Base-by-base conservation (phyloP, 2,888 invertebrate species). In the Arrhopalites spinosus region DNA sequence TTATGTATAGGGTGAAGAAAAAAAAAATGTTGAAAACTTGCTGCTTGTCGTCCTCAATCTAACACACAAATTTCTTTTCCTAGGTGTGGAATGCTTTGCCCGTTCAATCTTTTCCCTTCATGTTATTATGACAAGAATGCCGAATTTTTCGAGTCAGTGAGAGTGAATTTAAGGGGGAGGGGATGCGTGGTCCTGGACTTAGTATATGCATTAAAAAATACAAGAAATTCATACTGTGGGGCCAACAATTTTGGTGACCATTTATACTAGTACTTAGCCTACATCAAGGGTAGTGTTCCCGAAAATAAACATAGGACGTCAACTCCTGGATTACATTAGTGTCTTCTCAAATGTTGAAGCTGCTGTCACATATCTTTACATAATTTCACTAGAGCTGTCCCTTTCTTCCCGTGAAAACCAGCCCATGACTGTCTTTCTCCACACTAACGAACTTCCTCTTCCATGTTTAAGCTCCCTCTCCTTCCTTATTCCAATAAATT, bases 31-130 rank as follows among this genome's bases (percentile, higher is more conserved):
- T 45, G 66, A 76, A 78, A 81, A 81, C 80, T 81, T 81, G 81
- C n/a, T n/a, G n/a, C 80, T 81, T 81, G 81, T 81, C 80, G 79
- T 81, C 78, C 77, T 79, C 78, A 80, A n/a, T n/a, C n/a, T 80
- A 80, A 79, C 81, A 81, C 81, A 81, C 80, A 81, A 81, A 81
- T 81, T 80, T 79, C 61, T 77, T 76, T 78, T 80, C 79, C 76
- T 78, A 80, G 79, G 81, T 79, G 81, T 81, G 81, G 81, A 81
- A 79, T 78, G 79, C 76, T 76, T 78, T 77, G 77, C 78, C n/a
- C 61, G 23, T 71, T 61, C 61, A 25, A n/a, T n/a, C n/a, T n/a
- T n/a, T n/a, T n/a, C n/a, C n/a, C n/a, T n/a, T n/a, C n/a, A n/a
- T n/a, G n/a, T n/a, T n/a, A n/a, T n/a, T n/a, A n/a, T n/a, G n/a